A percentile compares a stretch with the other conserved stretches of the same genome.
These are phyloP conservation scores for Cirrhinus mrigala DNA, from an alignment of 2,797 vertebrate genomes.

Conservation along the genomic window DNA sequence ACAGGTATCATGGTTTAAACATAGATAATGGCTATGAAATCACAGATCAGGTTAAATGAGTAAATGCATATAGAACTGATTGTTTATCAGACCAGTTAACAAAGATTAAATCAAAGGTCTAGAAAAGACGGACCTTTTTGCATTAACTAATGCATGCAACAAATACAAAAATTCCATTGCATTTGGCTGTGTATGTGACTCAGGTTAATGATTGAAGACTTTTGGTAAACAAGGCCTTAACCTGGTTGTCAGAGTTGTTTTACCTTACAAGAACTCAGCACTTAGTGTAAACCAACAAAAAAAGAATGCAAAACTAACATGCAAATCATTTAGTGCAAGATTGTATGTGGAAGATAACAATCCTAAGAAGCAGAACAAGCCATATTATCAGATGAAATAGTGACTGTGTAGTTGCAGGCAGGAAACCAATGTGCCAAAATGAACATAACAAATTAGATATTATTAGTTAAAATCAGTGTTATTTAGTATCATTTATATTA, in stretches of 20 bases:
- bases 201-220: not conserved
- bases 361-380: not conserved
- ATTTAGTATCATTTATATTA: not conserved
- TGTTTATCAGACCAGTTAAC: not conserved
- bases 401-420: too few relatives aligned
- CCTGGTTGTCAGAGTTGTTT: not conserved
- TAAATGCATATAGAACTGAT: not conserved
- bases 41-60: not conserved
- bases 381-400: not conserved
- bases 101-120: not conserved
- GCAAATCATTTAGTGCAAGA: not conserved
- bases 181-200: not conserved
- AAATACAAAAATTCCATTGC: not conserved
- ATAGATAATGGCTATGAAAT: not conserved
- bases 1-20: not conserved
- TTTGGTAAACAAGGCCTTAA: not conserved
- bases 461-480: not conserved
- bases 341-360: not conserved
- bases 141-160: not conserved
- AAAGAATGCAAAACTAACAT: slow-evolving; percentile 13
- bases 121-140: not conserved
- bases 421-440: not conserved
- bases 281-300: not conserved
- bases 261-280: not conserved
- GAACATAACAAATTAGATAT: not conserved